These are phyloP conservation scores for Lapara coniferarum DNA, from an alignment of 2,888 invertebrate species.

Conservation along the genomic window DNA sequence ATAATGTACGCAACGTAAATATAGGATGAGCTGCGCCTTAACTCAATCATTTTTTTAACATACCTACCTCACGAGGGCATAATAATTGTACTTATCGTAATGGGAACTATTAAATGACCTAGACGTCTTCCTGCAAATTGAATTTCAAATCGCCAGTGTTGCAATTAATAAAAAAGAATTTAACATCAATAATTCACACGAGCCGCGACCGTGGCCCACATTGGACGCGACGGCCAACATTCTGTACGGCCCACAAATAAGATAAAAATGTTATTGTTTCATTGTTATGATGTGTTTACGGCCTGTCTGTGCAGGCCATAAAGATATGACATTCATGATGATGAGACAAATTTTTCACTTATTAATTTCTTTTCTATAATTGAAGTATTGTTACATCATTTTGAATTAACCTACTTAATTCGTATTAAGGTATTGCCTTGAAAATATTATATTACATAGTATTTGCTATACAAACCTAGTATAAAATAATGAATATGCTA, in stretches of 20 bases:
- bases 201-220: slow-evolving; percentile 30
- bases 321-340: not conserved
- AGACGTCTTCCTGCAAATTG: slow-evolving; percentile 22
- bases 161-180: slow-evolving; percentile 34
- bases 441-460: no score
- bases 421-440: no score
- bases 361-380: no score
- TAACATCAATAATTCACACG: slow-evolving; percentile 33
- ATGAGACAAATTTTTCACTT: not conserved
- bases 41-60: not conserved
- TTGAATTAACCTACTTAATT: no score
- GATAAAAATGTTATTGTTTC: slow-evolving; percentile 15
- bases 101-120: slow-evolving; percentile 13
- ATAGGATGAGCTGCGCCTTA: not conserved
- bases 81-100: not conserved
- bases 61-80: not conserved
- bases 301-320: no score
- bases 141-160: slow-evolving; percentile 28
- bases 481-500: not conserved
- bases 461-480: not conserved
- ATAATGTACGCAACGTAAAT: no score
- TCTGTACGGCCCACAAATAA: slow-evolving; percentile 18
- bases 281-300: slow-evolving; percentile 8
- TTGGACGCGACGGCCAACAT: slow-evolving; percentile 22
- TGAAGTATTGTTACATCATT: no score